A percentile compares a stretch with the other conserved stretches of the same genome.
These are phyloP conservation scores for Gortyna flavago DNA, from an alignment of 2,888 invertebrate genomes.

Conservation along the genomic window DNA sequence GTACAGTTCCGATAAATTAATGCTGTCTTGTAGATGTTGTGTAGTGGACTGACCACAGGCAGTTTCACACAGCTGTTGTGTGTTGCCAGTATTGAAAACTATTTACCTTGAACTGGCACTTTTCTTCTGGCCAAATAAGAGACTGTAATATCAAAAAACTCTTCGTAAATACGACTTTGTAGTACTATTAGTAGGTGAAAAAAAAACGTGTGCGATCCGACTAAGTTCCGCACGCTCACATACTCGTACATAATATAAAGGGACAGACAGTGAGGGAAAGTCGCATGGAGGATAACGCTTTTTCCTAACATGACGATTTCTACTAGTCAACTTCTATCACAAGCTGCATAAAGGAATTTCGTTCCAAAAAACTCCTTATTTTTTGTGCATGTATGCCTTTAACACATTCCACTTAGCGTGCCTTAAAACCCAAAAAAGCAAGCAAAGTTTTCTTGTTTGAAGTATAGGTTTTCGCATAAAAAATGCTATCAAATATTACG, in stretches of 20 bases:
- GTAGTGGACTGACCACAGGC: constrained; percentile 55
- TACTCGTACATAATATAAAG: not conserved
- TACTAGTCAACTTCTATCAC: not conserved
- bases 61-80: constrained; percentile 48
- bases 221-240: not conserved
- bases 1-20: constrained; percentile 68
- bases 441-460: constrained; percentile 14
- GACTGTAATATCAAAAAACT: not conserved
- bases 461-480: not conserved
- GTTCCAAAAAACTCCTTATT: not conserved
- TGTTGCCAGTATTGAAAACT: constrained; percentile 20
- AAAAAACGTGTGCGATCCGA: not conserved
- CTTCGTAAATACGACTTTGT: not conserved
- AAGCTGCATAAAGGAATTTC: not conserved
- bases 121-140: not conserved
- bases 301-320: not conserved
- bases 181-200: not conserved
- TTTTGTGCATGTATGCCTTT: not conserved
- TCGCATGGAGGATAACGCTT: not conserved
- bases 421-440: constrained; percentile 16
- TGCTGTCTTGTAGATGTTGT: constrained; percentile 67
- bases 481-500: constrained; percentile 30
- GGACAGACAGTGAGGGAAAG: not conserved
- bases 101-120: not conserved
- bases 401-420: constrained; percentile 14